Base-by-base conservation (phyloP, 2,888 invertebrate species). In the Mesorhabditis spiculigera region DNA sequence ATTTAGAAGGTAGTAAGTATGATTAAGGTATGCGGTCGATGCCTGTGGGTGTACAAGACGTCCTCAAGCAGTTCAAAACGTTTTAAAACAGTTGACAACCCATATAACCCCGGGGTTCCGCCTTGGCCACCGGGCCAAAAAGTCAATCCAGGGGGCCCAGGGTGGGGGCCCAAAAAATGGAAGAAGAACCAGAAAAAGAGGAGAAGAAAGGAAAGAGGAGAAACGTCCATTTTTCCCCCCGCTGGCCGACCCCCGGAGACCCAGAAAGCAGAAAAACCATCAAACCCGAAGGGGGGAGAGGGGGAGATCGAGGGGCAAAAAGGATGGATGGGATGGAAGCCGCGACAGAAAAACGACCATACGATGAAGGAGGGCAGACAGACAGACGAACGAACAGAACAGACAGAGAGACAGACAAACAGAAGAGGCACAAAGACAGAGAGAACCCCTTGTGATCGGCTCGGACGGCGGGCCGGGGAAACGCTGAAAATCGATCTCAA, bases 171-270 rank as follows among this genome's bases (percentile, higher is more conserved):
- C 8, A n/a, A 58, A 45, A 45, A 66, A 45, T 45, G 28, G 50
- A 43, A 28, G 50, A 67, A 43, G 67, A 4, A 5, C 58, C 50
- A 41, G 61, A 62, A 45, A 61, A 45, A 4, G 67, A 67, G 43
- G 67, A 61, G 67, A 67, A 67, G 45, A 67, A 67, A 61, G 45
- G 62, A 68, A 5, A 62, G 50, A 65, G 65, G 68, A 68, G 28
- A 28, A 28, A 28, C 28, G 28, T 28, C 28, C 28, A 28, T 28
- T 28, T 28, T 28, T 28, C 28, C 28, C n/a, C 28, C 28, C 28
- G 28, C 28, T 28, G 28, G 68, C 68, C 63, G 63, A 45, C 50
- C 45, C 50, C 63, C 63, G n/a, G 66, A 64, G 43, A 43, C 43
- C 43, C 28, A 58, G 68, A 66, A 66, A 68, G 43, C 61, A 68